A percentile compares a stretch with the other conserved stretches of the same genome.
Conservation (phyloP, 2,797 vertebrate species). For the Propithecus deckenii region DNA sequence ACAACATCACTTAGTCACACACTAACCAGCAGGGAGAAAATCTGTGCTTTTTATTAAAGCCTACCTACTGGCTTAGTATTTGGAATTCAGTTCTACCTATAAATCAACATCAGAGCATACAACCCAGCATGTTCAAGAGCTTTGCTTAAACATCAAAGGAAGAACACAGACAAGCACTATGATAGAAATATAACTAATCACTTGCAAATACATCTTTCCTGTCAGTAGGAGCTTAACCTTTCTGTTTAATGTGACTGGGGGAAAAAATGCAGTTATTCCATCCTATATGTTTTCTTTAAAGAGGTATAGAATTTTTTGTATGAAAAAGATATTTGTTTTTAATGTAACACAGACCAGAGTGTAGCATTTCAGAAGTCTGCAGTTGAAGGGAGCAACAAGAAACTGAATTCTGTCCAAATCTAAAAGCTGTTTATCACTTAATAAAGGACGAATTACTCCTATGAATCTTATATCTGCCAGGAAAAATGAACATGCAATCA, state of each 20-base stretch:
- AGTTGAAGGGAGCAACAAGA: conserved; percentile 55
- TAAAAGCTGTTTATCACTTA: conserved; percentile 65
- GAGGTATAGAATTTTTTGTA: conserved; percentile 57
- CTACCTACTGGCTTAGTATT: conserved; percentile 84
- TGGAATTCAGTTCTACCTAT: conserved; percentile 89
- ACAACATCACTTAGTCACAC: conserved; percentile 83
- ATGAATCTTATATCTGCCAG: neutral
- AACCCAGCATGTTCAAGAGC: conserved; percentile 87
- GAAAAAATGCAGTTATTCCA: conserved; percentile 83
- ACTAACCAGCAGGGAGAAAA: conserved; percentile 85
- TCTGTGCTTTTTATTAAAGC: conserved; percentile 84
- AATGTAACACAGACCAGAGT: conserved; percentile 44
- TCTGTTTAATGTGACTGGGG: conserved; percentile 86
- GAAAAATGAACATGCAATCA: neutral
- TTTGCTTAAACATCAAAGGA: conserved; percentile 90
- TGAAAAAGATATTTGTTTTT: conserved; percentile 81
- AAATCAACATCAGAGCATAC: conserved; percentile 90
- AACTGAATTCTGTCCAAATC: conserved; percentile 60
- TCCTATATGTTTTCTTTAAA: conserved; percentile 82
- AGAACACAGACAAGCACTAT: conserved; percentile 86
- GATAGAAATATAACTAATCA: conserved; percentile 90
- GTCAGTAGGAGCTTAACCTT: conserved; percentile 90
- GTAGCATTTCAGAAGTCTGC: conserved; percentile 65
- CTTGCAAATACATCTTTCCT: conserved; percentile 90
- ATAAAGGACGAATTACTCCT: conserved; percentile 31